Evolutionary conservation across 2,797 vertebrate species (phyloP).

Genomic region (Thripadectes ignobilis): DNA sequence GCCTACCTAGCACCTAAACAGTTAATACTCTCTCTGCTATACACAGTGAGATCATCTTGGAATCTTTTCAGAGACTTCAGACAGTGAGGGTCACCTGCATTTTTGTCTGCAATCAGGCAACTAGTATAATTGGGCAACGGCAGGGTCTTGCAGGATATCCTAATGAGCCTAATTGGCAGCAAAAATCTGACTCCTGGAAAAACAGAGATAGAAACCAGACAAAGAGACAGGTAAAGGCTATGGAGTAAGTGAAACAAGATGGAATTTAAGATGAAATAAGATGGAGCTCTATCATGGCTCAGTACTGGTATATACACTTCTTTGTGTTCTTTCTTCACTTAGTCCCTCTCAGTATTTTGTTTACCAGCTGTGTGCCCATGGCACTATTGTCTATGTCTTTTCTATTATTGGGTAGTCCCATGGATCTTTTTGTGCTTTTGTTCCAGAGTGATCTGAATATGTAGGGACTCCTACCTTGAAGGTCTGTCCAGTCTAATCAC

Average conservation of each 20-base stretch:
- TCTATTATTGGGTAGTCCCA: background rate
- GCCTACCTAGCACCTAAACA: background rate
- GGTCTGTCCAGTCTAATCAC: constrained; percentile 6
- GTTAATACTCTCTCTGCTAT: background rate
- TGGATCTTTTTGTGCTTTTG: background rate
- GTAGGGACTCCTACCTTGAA: background rate
- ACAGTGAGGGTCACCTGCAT: background rate
- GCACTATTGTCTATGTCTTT: background rate
- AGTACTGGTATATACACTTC: background rate
- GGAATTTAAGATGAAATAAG: background rate
- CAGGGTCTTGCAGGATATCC: background rate
- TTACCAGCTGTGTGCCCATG: background rate
- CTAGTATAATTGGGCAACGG: constrained; percentile 27
- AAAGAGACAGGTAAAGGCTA: background rate
- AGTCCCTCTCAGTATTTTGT: background rate
- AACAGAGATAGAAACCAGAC: background rate
- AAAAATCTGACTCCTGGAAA: background rate
- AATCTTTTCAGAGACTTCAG: background rate
- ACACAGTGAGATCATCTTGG: background rate
- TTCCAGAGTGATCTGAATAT: background rate
- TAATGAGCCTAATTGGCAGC: constrained; percentile 46
- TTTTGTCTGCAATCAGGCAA: constrained; percentile 4
- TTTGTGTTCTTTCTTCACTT: background rate
- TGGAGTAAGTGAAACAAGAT: background rate
- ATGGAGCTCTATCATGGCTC: background rate